These are phyloP conservation scores for Drosophila incognita DNA, from an alignment of 2,888 invertebrate genomes.

Conservation along the genomic window DNA sequence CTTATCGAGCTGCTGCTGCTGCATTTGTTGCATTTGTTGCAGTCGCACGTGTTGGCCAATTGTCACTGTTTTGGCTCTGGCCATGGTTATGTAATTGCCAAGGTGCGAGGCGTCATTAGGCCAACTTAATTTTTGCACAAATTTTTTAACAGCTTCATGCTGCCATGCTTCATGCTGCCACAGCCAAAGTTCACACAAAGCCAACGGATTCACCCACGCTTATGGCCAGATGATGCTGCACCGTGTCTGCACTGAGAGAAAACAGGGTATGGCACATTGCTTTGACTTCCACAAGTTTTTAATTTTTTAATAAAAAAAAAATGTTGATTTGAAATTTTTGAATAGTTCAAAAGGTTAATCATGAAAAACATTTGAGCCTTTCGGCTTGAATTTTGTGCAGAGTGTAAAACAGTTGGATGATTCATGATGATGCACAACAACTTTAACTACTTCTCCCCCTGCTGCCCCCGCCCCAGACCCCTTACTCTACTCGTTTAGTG, in stretches of 20 bases:
- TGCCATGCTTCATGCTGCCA: conserved; percentile 58
- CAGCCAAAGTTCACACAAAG: conserved; percentile 33
- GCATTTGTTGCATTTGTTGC: conserved; percentile 1
- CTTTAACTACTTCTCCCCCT: conserved; percentile 23
- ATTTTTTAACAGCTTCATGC: conserved; percentile 74
- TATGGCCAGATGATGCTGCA: conserved; percentile 28
- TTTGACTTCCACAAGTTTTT: neutral
- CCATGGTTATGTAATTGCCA: conserved; percentile 58
- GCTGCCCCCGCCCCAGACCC: neutral
- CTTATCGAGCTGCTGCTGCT: conserved; percentile 53
- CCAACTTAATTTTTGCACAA: conserved; percentile 75
- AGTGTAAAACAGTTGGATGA: conserved; percentile 21
- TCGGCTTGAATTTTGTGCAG: neutral
- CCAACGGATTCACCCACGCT: conserved; percentile 59
- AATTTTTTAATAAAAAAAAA: neutral
- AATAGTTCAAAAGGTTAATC: neutral
- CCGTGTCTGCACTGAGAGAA: neutral
- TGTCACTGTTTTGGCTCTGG: conserved; percentile 36
- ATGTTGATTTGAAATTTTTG: neutral
- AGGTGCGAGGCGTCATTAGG: conserved; percentile 61
- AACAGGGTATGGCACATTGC: neutral
- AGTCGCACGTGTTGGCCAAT: conserved; percentile 45
- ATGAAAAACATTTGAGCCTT: neutral
- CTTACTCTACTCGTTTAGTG: neutral
- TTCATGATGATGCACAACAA: conserved; percentile 32